Evolutionary conservation across 2,113 vertebrate genomes (phyloP).

Genomic region (Perccottus glenii): DNA sequence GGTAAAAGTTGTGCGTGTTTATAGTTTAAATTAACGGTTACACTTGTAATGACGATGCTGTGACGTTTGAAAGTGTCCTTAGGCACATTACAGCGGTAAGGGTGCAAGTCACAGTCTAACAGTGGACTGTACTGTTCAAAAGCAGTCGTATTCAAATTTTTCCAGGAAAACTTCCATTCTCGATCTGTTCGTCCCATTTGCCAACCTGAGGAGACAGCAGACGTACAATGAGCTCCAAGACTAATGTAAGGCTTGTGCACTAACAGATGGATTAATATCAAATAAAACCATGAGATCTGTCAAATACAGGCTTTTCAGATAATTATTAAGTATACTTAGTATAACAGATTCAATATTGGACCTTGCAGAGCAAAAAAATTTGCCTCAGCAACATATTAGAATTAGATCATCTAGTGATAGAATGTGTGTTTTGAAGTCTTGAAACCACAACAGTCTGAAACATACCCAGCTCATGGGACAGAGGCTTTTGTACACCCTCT

Average conservation of each 20-base stretch:
- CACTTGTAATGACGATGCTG: not conserved
- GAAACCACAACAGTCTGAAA: not conserved
- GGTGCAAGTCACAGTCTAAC: slow-evolving; percentile 30
- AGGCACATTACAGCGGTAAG: slow-evolving; percentile 38
- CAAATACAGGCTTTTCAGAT: too few relatives aligned
- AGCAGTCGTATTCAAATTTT: slow-evolving; percentile 66
- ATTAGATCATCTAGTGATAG: not conserved
- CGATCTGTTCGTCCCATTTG: slow-evolving; percentile 79
- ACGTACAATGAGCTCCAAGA: not conserved
- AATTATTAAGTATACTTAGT: not conserved
- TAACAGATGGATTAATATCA: too few relatives aligned
- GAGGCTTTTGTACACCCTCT: slow-evolving; percentile 76
- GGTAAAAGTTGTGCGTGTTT: slow-evolving; percentile 58
- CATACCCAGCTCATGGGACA: slow-evolving; percentile 77
- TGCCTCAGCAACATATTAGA: not conserved
- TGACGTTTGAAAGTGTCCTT: slow-evolving; percentile 29
- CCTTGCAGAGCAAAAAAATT: not conserved
- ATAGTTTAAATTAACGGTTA: slow-evolving; percentile 31
- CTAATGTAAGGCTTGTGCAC: too few relatives aligned
- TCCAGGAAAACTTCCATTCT: slow-evolving; percentile 76
- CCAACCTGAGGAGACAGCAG: slow-evolving; percentile 60
- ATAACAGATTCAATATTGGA: not conserved
- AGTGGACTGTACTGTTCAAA: slow-evolving; percentile 8
- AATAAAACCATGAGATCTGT: too few relatives aligned
- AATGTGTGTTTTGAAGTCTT: too few relatives aligned